Conservation (phyloP, 2,888 invertebrate genomes). For the Synanthedon vespiformis region DNA sequence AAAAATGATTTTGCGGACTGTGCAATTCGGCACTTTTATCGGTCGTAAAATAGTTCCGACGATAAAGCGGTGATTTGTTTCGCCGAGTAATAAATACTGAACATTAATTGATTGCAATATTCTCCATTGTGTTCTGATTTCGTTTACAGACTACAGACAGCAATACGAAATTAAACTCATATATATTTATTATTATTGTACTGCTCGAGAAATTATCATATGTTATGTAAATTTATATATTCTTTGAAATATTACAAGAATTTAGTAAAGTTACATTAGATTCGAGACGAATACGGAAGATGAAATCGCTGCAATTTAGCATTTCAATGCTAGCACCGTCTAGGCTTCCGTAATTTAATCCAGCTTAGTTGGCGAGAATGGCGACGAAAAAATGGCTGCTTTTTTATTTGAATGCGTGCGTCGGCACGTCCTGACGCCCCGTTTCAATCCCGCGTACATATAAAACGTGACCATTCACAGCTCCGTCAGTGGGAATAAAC, state of each 20-base stretch:
- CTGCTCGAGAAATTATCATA: no score
- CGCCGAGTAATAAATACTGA: slow-evolving; percentile 41
- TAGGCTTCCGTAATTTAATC: slow-evolving; percentile 38
- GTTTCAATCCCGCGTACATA: slow-evolving; percentile 44
- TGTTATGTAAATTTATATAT: no score
- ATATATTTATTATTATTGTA: no score
- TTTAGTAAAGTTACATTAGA: neutral
- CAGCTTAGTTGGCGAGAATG: slow-evolving; percentile 22
- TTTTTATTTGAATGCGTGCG: slow-evolving; percentile 40
- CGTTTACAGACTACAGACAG: neutral
- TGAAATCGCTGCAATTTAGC: slow-evolving; percentile 17
- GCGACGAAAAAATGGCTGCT: slow-evolving; percentile 22
- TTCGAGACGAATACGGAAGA: slow-evolving; percentile 7
- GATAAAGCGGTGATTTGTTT: slow-evolving; percentile 28
- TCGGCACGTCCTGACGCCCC: slow-evolving; percentile 39
- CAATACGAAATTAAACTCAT: no score
- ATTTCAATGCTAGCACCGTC: slow-evolving; percentile 27
- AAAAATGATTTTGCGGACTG: neutral
- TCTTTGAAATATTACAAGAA: neutral
- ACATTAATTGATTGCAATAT: slow-evolving; percentile 44
- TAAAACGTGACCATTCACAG: slow-evolving; percentile 57
- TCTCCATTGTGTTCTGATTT: slow-evolving; percentile 13
- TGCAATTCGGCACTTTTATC: slow-evolving; percentile 4
- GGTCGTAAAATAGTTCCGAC: slow-evolving; percentile 22
- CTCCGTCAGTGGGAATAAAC: slow-evolving; percentile 18